Base-by-base conservation (phyloP, 2,888 invertebrate genomes). In the Rosalia funebris region DNA sequence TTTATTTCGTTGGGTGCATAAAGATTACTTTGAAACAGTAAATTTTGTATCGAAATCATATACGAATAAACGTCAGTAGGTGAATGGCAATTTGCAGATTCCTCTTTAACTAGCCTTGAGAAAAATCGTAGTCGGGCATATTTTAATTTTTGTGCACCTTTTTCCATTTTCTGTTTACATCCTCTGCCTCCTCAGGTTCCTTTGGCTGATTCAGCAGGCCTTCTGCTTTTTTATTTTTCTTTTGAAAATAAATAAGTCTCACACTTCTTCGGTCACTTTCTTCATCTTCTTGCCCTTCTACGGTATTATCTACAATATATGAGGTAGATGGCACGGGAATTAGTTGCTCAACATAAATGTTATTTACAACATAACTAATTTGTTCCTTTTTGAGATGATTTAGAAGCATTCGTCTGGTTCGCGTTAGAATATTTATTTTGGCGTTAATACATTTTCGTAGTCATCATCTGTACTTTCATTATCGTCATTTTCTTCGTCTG, bases 11-110 rank as follows among this genome's bases (percentile, higher is more conserved):
- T 68, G 66, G 53, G 53, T 11, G 57, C 66, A 60, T 68, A 62
- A n/a, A 68, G 53, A 25, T 66, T 67, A 32, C 59, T 63, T 48
- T 64, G 68, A 47, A 53, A 63, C 10, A 59, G 47, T 37, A 63
- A 57, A 46, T 66, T 37, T 39, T 62, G 57, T 55, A 60, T 58
- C 62, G 31, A 63, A 50, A 32, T 57, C 17, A 19, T 31, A 12
- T 14, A 60, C 37, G 53, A 55, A 62, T 11, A n/a, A n/a, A 41
- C 25, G 20, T 56, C 56, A 19, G 44, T 56, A 56, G 31, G 11
- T 5, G 42, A 34, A 12, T 31, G n/a, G 34, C 52, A 52, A 25
- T 39, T 19, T 7, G 20, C 12, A 45, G 52, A 57, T 14, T 41
- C 16, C 25, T 32, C 42, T 34, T 57, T 34, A 12, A 42, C 20